These are phyloP conservation scores for Lamprologus callipterus DNA, from an alignment of 2,113 vertebrate genomes.

Conservation along the genomic window DNA sequence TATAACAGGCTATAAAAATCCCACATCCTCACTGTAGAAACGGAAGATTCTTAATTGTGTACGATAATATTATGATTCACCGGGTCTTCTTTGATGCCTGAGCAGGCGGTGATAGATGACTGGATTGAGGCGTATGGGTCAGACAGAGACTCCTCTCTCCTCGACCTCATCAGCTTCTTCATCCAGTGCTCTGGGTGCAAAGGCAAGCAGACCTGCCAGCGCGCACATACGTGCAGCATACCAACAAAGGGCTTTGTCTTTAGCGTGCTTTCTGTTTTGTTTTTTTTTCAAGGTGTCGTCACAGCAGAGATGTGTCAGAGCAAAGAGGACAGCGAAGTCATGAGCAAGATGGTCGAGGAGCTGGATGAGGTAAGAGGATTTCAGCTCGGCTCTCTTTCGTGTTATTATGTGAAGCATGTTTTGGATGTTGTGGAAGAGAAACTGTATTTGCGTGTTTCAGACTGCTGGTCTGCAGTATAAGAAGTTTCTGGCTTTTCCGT, in stretches of 20 bases:
- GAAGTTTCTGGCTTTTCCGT: slow-evolving; percentile 87
- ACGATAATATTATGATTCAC: background rate
- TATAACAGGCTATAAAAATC: background rate
- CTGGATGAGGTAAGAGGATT: slow-evolving; percentile 77
- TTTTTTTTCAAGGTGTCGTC: slow-evolving; percentile 79
- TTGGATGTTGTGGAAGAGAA: background rate
- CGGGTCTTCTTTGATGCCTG: background rate
- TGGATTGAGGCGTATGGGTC: slow-evolving; percentile 82
- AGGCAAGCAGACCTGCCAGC: slow-evolving; percentile 55
- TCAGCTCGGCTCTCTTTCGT: fast-evolving
- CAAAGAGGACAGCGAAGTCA: slow-evolving; percentile 72
- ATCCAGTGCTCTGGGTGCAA: slow-evolving; percentile 90
- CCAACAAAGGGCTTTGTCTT: background rate
- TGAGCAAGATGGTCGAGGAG: slow-evolving; percentile 84
- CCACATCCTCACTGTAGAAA: background rate
- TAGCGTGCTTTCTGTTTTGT: background rate
- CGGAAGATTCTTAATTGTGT: background rate
- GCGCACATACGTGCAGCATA: background rate
- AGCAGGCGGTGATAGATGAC: slow-evolving; percentile 83
- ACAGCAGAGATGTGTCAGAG: slow-evolving; percentile 89
- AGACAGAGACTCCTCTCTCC: slow-evolving; percentile 81
- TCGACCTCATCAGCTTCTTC: slow-evolving; percentile 91
- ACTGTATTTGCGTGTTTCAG: slow-evolving; percentile 48
- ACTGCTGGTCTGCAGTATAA: slow-evolving; percentile 84
- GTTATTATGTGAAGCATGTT: background rate